These are phyloP conservation scores for Eclectus roratus DNA, from an alignment of 2,113 vertebrate species.

Conservation along the genomic window DNA sequence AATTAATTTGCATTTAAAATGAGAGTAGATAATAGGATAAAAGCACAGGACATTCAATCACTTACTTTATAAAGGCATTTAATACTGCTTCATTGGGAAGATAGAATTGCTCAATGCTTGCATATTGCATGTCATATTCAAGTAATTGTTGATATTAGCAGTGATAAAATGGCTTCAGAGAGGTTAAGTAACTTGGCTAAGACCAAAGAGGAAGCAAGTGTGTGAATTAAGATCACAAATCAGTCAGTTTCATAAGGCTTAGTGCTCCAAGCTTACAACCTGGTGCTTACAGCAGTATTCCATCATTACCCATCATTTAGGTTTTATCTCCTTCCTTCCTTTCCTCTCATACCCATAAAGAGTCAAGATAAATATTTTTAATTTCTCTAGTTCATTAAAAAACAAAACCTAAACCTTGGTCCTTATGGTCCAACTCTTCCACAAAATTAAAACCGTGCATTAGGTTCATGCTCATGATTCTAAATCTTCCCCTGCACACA, in stretches of 20 bases:
- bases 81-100: not conserved
- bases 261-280: not conserved
- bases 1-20: not conserved
- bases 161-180: not conserved
- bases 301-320: not conserved
- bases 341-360: not conserved
- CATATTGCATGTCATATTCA: not conserved
- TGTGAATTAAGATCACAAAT: not conserved
- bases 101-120: not conserved
- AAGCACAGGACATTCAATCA: not conserved
- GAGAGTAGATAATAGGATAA: not conserved
- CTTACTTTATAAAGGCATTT: not conserved
- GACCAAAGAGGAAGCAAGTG: not conserved
- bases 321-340: not conserved
- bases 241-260: not conserved
- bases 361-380: conserved; percentile 37
- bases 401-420: not conserved
- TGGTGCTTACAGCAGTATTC: not conserved
- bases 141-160: not conserved
- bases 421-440: not conserved
- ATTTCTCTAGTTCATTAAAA: conserved; percentile 23
- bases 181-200: not conserved
- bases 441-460: conserved; percentile 34
- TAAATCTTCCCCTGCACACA: not conserved
- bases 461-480: not conserved